These are phyloP conservation scores for Lampropteryx suffumata DNA, from an alignment of 2,888 invertebrate genomes.

Conservation along the genomic window DNA sequence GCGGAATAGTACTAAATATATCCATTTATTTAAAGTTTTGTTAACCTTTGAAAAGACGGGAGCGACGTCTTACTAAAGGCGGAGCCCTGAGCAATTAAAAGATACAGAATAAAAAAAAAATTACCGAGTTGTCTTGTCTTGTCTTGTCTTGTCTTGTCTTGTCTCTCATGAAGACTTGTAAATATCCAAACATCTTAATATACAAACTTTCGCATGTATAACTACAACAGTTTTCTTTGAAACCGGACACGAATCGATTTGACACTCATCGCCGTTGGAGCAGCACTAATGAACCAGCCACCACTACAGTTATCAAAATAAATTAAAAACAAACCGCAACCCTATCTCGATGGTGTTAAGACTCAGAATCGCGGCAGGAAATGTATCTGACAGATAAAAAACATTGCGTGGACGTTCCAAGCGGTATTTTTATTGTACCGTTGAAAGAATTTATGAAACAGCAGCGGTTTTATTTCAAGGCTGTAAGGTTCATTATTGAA, in stretches of 20 bases:
- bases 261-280: constrained; percentile 37
- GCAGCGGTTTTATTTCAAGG: neutral
- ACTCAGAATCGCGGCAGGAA: neutral
- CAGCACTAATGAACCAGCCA: constrained; percentile 33
- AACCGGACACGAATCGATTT: constrained; percentile 37
- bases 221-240: constrained; percentile 31
- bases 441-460: neutral
- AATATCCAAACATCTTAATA: too few relatives aligned
- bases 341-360: neutral
- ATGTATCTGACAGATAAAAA: constrained; percentile 4
- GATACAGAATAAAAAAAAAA: too few relatives aligned
- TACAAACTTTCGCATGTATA: too few relatives aligned
- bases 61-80: too few relatives aligned
- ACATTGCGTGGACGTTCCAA: constrained; percentile 6
- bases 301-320: constrained; percentile 14
- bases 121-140: too few relatives aligned
- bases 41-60: too few relatives aligned
- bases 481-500: neutral
- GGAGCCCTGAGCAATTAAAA: too few relatives aligned
- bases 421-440: constrained; percentile 4
- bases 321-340: neutral
- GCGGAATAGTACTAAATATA: too few relatives aligned
- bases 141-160: too few relatives aligned
- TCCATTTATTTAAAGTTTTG: too few relatives aligned
- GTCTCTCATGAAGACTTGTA: too few relatives aligned